These are phyloP conservation scores for Siniperca knerii DNA, from an alignment of 2,113 vertebrate genomes.

Conservation along the genomic window DNA sequence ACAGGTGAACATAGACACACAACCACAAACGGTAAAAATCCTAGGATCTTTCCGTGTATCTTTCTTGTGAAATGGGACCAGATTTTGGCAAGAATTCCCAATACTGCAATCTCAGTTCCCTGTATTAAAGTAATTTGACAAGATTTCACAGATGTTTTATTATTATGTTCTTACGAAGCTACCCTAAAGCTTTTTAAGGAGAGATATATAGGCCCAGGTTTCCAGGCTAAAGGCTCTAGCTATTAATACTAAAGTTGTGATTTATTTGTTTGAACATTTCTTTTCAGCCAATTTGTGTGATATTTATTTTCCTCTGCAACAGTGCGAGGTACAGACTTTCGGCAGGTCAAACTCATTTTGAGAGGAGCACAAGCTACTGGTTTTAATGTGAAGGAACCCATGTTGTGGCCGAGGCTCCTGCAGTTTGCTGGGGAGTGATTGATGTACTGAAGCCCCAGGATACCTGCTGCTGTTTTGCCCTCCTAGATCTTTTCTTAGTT, in stretches of 20 bases:
- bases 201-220: not conserved
- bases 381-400: not conserved
- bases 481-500: not conserved
- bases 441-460: not conserved
- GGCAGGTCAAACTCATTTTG: slow-evolving; percentile 15
- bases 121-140: not conserved
- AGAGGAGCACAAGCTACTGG: slow-evolving; percentile 3
- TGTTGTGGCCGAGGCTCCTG: not conserved
- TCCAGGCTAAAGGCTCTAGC: not conserved
- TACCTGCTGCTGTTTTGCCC: not conserved
- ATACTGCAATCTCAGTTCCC: not conserved
- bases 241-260: not conserved
- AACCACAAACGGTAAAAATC: not conserved
- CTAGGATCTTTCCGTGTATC: not conserved
- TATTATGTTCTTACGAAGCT: not conserved
- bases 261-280: not conserved
- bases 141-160: not conserved
- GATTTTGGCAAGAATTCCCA: not conserved
- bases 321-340: not conserved
- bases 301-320: slow-evolving; percentile 12
- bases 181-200: not conserved
- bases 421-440: slow-evolving; percentile 11
- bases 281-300: not conserved
- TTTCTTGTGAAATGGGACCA: not conserved
- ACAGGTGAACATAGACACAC: not conserved